Evolutionary conservation across 2,888 invertebrate species (phyloP), one percentile per base, ranked within the genome.

Genomic region (Drosophila eohydei): DNA sequence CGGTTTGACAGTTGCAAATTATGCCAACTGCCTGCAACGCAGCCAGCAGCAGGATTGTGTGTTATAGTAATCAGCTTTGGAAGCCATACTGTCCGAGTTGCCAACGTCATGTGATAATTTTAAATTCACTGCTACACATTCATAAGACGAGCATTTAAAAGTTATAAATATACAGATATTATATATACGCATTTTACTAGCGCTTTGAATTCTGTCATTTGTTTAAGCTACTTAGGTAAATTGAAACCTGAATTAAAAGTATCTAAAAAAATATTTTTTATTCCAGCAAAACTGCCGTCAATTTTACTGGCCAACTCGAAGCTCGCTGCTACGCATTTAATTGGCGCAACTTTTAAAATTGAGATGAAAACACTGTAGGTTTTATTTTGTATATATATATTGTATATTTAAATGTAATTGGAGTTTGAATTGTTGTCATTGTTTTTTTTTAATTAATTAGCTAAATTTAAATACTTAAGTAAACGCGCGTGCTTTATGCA

Each of bases 321-420:
- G 52, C 38, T 52, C 8, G 9, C 5, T 28, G 52, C 38, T 36
- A 52, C n/a, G 9, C 2, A 36, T 14, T n/a, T 14, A 7, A 4
- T 21, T 1, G 4, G 48, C n/a, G 48, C 5, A 16, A 32, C 1
- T 5, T 34, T 26, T 34, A 0, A 0, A 30, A 21, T 12, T 4
- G 2, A 9, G 28, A 38, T 46, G 30, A 3, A 50, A 44, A 63
- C n/a, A 40, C 56, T 16, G 0, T 8, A 36, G 2, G 2, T 57
- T 70, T 61, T 70, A 71, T 80, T 80, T 78, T 85, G 75, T 83
- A 81, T 83, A 83, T 83, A 80, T 83, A 73, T 83, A 52, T 82
- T 85, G 79, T 83, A 83, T 83, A 86, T 79, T 84, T 86, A 84
- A 86, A 83, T 81, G 72, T 84, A 84, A 87, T 84, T 84, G 84